Conservation (phyloP, 2,797 vertebrate species). For the Chelmon rostratus region DNA sequence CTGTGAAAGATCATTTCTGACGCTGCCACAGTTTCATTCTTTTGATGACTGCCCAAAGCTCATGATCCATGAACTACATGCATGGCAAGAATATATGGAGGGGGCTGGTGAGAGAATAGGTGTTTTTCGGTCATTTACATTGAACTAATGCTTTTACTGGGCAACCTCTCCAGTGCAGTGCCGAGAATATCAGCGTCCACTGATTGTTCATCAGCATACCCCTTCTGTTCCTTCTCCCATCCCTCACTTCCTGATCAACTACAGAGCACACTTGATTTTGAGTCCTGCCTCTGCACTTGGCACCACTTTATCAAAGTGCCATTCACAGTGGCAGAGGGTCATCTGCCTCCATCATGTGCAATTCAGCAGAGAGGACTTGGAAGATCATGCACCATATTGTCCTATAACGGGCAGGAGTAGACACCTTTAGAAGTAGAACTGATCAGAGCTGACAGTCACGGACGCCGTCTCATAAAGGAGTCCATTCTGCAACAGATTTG, state of each 20-base stretch:
- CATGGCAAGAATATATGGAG: background rate
- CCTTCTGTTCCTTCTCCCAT: conserved; percentile 1
- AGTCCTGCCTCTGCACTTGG: conserved; percentile 25
- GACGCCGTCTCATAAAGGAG: background rate
- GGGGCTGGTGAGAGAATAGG: background rate
- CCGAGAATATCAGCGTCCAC: conserved; percentile 13
- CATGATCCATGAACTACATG: background rate
- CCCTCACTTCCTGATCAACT: conserved; percentile 17
- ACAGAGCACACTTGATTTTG: conserved; percentile 24
- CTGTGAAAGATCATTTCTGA: background rate
- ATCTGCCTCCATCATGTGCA: conserved; percentile 20
- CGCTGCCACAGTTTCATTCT: background rate
- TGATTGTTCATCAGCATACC: conserved; percentile 21
- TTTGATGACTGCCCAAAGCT: background rate
- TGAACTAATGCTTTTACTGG: background rate
- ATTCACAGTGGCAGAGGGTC: conserved; percentile 25
- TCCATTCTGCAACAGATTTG: conserved; percentile 24
- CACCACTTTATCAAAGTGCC: conserved; percentile 55
- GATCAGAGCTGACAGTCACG: conserved; percentile 34
- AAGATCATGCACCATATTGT: conserved; percentile 29
- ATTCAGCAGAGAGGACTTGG: conserved; percentile 37
- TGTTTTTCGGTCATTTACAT: background rate
- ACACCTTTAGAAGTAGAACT: conserved; percentile 11
- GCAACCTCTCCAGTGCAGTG: background rate
- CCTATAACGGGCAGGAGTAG: conserved; percentile 23